phyloP scores from a whole-genome alignment of 2,888 invertebrate genomes.

The Hedya salicella region DNA sequence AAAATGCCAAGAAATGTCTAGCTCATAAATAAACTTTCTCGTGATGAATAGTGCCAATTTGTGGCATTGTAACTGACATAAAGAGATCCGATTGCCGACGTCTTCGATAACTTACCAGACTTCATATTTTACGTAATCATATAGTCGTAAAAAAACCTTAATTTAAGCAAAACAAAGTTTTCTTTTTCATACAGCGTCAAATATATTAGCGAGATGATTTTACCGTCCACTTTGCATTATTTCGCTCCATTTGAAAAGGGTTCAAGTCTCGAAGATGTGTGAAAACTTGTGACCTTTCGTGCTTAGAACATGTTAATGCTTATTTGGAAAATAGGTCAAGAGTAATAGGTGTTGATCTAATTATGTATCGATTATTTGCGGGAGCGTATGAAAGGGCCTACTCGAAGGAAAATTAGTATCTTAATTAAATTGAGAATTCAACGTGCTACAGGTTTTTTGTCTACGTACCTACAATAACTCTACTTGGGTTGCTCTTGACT shows the following conservation, averaged over 20 bases:
- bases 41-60: constrained; percentile 31
- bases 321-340: too few relatives aligned
- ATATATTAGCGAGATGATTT: constrained; percentile 4
- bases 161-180: not conserved
- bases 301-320: too few relatives aligned
- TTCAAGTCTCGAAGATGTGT: not conserved
- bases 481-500: too few relatives aligned
- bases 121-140: not conserved
- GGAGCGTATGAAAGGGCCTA: too few relatives aligned
- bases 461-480: too few relatives aligned
- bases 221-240: constrained; percentile 14
- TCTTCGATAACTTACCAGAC: not conserved
- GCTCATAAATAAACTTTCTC: constrained; percentile 13
- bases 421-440: too few relatives aligned
- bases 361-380: too few relatives aligned
- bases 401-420: too few relatives aligned
- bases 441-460: too few relatives aligned
- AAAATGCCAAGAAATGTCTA: constrained; percentile 7
- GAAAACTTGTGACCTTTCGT: too few relatives aligned
- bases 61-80: constrained; percentile 27
- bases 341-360: too few relatives aligned
- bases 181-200: not conserved
- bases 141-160: not conserved
- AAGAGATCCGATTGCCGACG: constrained; percentile 32
- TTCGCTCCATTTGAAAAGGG: not conserved